Evolutionary conservation across 1,140 invertebrate genomes (phyloP).

Genomic region (Nephila pilipes): DNA sequence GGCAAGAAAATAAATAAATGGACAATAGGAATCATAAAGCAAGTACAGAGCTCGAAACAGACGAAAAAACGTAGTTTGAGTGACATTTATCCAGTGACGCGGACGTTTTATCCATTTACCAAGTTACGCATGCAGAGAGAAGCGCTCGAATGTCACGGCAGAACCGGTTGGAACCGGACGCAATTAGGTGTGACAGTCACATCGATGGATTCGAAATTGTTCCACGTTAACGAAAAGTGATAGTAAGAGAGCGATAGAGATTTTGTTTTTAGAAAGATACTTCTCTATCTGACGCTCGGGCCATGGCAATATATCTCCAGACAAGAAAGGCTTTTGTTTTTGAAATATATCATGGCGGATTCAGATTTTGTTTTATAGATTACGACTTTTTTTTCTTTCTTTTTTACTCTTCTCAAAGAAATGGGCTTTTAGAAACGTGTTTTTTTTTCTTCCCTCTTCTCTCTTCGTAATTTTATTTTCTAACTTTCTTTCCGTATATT

Average conservation of each 20-base stretch:
- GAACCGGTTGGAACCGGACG: conserved; percentile 67
- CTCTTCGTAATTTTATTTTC: no score
- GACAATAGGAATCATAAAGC: conserved; percentile 67
- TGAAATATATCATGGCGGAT: conserved; percentile 21
- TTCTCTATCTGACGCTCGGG: neutral
- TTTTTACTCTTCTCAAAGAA: neutral
- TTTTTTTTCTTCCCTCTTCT: no score
- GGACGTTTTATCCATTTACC: conserved; percentile 74
- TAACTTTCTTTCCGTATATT: no score
- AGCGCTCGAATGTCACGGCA: conserved; percentile 54
- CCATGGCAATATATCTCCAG: conserved; percentile 12
- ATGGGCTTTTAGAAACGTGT: neutral
- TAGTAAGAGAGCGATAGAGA: conserved; percentile 45
- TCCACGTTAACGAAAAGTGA: conserved; percentile 68
- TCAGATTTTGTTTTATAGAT: conserved; percentile 19
- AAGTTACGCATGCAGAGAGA: conserved; percentile 72
- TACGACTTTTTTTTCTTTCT: neutral
- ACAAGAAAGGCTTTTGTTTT: conserved; percentile 1
- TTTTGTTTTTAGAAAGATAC: neutral
- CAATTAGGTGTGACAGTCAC: conserved; percentile 76
- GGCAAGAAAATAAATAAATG: conserved; percentile 70
- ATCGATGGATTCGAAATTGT: conserved; percentile 67
- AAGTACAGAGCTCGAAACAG: conserved; percentile 31
- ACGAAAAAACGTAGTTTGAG: conserved; percentile 68
- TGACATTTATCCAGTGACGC: conserved; percentile 73